These are phyloP conservation scores for Eulemur coronatus DNA, from an alignment of 2,797 vertebrate genomes.

Conservation along the genomic window DNA sequence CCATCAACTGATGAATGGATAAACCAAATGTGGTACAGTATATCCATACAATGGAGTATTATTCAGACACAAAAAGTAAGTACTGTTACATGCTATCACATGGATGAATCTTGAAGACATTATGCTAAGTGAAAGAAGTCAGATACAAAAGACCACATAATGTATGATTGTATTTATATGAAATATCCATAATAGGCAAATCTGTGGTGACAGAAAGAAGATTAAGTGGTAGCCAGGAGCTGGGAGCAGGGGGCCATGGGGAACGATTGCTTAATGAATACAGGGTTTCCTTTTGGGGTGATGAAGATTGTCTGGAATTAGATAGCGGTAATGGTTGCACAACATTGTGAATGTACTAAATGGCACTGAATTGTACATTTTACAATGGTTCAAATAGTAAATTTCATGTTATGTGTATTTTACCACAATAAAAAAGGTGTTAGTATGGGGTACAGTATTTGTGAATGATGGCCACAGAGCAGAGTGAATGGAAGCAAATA, in stretches of 20 bases:
- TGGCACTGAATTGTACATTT: not conserved
- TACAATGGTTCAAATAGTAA: not conserved
- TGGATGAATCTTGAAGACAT: not conserved
- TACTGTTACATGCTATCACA: not conserved
- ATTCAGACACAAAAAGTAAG: not conserved
- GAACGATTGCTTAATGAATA: not conserved
- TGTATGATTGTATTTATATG: not conserved
- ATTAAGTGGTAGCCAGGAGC: not conserved
- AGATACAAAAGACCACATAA: not conserved
- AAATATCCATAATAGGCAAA: not conserved
- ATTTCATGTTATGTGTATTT: not conserved
- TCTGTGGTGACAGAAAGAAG: not conserved
- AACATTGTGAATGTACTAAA: not conserved
- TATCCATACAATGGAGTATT: not conserved
- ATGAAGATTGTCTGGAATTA: not conserved
- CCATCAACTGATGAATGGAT: not conserved
- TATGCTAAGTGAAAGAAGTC: not conserved
- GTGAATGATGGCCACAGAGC: not conserved
- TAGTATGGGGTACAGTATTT: not conserved
- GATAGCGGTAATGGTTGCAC: not conserved
- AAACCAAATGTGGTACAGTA: not conserved
- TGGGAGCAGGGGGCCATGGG: not conserved
- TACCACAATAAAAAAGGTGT: not conserved
- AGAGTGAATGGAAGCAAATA: slow-evolving; percentile 13
- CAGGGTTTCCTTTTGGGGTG: not conserved